A percentile compares a stretch with the other conserved stretches of the same genome.
Conservation (phyloP, 1,140 invertebrate genomes). For the Lasioglossum albipes region DNA sequence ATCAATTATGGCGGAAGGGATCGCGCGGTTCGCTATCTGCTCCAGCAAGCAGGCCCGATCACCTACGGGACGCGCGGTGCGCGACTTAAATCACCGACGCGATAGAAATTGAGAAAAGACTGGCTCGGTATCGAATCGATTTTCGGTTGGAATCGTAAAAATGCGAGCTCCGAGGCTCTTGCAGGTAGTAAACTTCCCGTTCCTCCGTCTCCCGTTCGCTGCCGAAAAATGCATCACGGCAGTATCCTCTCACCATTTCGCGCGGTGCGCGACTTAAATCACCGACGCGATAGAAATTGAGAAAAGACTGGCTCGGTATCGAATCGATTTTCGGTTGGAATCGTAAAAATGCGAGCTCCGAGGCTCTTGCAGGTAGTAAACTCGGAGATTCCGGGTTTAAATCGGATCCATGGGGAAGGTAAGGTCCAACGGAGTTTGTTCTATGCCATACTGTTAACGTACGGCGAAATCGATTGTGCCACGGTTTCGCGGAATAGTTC, state of each 20-base stretch:
- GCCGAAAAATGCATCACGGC: too few species aligned
- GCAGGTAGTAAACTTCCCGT: neutral
- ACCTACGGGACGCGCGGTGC: neutral
- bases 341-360: neutral
- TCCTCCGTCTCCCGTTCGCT: too few species aligned
- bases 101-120: neutral
- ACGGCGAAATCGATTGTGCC: neutral
- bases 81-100: conserved; percentile 4
- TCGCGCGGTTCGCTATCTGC: neutral
- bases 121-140: neutral
- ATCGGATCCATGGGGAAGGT: neutral
- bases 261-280: conserved; percentile 3
- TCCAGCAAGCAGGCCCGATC: neutral
- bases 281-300: neutral
- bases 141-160: neutral
- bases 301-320: neutral
- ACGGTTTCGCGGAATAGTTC: too few species aligned
- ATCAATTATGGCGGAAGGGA: conserved; percentile 27
- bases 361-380: neutral
- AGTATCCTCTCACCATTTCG: too few species aligned
- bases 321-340: neutral
- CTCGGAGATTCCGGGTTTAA: neutral
- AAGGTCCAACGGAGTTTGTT: neutral
- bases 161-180: neutral
- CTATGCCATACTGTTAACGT: neutral